These are phyloP conservation scores for Hypomecis punctinalis DNA, from an alignment of 2,888 invertebrate species.

Conservation along the genomic window DNA sequence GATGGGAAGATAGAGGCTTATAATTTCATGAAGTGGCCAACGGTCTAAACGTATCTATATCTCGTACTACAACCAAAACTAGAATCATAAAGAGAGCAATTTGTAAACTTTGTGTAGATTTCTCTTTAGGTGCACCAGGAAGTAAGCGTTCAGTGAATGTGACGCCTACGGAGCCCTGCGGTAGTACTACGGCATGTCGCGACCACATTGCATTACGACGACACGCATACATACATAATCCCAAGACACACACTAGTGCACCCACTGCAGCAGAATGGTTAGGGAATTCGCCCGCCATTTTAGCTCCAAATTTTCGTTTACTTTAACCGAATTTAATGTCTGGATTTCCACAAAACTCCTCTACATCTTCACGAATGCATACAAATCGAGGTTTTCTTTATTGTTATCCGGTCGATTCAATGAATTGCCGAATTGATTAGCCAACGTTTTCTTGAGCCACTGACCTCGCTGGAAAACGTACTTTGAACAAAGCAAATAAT, in stretches of 20 bases:
- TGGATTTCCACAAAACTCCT: slow-evolving; percentile 2
- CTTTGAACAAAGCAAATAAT: slow-evolving; percentile 72
- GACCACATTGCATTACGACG: slow-evolving; percentile 59
- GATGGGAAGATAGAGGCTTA: neutral
- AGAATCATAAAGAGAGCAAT: neutral
- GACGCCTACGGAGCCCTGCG: slow-evolving; percentile 63
- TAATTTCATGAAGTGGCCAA: neutral
- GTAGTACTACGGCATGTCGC: slow-evolving; percentile 59
- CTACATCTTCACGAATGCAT: slow-evolving; percentile 14
- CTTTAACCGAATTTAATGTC: neutral
- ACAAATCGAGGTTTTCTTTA: slow-evolving; percentile 20
- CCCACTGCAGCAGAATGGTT: slow-evolving; percentile 58
- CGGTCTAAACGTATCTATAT: neutral
- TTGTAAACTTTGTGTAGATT: slow-evolving; percentile 21
- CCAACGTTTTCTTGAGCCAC: slow-evolving; percentile 72
- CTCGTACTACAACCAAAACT: neutral
- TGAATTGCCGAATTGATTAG: slow-evolving; percentile 68
- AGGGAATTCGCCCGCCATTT: slow-evolving; percentile 66
- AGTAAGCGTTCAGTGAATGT: slow-evolving; percentile 65
- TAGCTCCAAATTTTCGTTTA: slow-evolving; percentile 36
- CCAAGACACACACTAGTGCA: slow-evolving; percentile 52
- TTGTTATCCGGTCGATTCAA: slow-evolving; percentile 46
- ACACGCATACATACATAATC: slow-evolving; percentile 56
- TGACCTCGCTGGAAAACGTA: slow-evolving; percentile 76
- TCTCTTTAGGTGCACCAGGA: slow-evolving; percentile 58